Conservation (phyloP, 1,140 invertebrate genomes). For the Megalopta genalis region DNA sequence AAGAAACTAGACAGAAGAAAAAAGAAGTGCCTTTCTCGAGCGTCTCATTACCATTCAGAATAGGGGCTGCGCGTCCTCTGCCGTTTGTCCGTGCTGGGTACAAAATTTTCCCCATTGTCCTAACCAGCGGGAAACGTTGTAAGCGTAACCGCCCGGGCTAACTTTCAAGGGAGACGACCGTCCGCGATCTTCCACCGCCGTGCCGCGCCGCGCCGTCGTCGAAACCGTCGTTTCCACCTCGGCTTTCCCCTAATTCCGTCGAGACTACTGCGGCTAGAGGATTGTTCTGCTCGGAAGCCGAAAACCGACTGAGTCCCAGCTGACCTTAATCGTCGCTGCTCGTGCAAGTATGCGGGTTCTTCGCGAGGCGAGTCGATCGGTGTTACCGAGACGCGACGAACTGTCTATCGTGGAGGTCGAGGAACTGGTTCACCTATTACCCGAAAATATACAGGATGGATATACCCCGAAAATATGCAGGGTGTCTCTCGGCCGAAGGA, state of each 20-base stretch:
- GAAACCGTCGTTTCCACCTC: constrained; percentile 19
- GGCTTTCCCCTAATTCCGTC: constrained; percentile 42
- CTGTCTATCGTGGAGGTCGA: too few species aligned
- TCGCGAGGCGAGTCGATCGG: constrained; percentile 15
- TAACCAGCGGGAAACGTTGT: constrained; percentile 4
- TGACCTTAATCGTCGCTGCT: constrained; percentile 40
- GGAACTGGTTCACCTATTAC: too few species aligned
- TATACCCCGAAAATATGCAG: too few species aligned
- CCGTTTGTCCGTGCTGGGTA: constrained; percentile 8
- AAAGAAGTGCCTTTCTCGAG: constrained; percentile 2
- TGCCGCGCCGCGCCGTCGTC: not conserved
- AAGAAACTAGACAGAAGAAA: not conserved
- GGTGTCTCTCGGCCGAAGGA: too few species aligned
- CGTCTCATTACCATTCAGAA: constrained; percentile 40
- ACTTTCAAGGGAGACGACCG: constrained; percentile 2
- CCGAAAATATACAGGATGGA: too few species aligned
- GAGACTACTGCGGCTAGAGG: constrained; percentile 4
- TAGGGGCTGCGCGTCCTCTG: not conserved
- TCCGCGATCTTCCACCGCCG: not conserved
- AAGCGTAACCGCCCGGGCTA: constrained; percentile 18
- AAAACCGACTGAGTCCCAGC: not conserved
- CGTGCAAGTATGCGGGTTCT: not conserved
- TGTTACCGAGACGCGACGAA: not conserved
- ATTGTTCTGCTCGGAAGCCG: constrained; percentile 19
- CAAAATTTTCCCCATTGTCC: constrained; percentile 35